phyloP scores from a whole-genome alignment of 2,113 vertebrate genomes.

The Sula dactylatra region DNA sequence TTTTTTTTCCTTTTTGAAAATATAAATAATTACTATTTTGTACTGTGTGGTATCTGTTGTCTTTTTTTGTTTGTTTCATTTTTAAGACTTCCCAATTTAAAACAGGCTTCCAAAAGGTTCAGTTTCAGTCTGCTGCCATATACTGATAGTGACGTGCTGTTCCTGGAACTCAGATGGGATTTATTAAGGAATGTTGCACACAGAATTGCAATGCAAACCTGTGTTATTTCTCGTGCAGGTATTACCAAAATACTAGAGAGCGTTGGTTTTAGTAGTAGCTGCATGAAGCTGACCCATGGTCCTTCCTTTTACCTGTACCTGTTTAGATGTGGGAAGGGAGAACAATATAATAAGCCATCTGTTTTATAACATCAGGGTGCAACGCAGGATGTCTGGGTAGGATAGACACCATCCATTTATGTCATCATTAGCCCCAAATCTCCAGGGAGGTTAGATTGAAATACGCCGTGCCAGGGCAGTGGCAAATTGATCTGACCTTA shows the following conservation, averaged over 20 bases:
- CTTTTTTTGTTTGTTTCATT: neutral
- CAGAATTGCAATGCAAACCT: neutral
- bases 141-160: neutral
- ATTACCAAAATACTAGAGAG: neutral
- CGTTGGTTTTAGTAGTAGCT: neutral
- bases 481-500: neutral
- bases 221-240: neutral
- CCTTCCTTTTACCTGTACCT: neutral
- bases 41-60: slow-evolving; percentile 70
- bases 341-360: neutral
- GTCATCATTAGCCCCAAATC: neutral
- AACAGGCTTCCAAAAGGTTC: neutral
- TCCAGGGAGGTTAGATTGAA: neutral
- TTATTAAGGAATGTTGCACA: neutral
- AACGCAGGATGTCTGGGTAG: neutral
- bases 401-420: neutral
- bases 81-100: neutral
- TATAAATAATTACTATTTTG: slow-evolving; percentile 87
- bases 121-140: neutral
- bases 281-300: neutral
- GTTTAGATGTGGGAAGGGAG: neutral
- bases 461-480: neutral
- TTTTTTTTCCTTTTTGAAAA: slow-evolving; percentile 76
- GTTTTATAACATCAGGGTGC: accelerated
- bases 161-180: neutral